Base-by-base conservation (phyloP, 2,888 invertebrate genomes). In the Cactoblastis cactorum region DNA sequence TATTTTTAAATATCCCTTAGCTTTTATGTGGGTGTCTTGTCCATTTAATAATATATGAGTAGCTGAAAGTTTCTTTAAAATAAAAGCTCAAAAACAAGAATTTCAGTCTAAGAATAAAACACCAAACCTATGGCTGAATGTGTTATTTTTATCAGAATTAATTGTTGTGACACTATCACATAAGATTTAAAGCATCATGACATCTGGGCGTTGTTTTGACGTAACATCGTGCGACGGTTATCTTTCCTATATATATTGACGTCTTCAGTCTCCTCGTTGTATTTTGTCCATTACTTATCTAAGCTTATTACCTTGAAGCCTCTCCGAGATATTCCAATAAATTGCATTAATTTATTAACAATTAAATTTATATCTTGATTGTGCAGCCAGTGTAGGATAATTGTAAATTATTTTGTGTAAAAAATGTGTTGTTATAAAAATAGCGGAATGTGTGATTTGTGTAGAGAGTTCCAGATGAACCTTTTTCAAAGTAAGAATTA, bases 141-240 rank as follows among this genome's bases (percentile, higher is more conserved):
- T 70, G 66, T 72, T 75, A 69, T 72, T 28, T 75, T 72, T 67
- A 74, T 69, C 63, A 72, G 55, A 65, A 72, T 64, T 71, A 66
- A 78, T 78, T 81, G 74, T 81, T 76, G 63, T 76, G 74, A 64
- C 73, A 71, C 71, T 86, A 85, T 86, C 84, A 66, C 61, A 59
- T 61, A 71, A 82, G 80, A 86, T 84, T 84, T 77, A 77, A 81
- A 74, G 70, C 77, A 81, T 79, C 81, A 71, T 75, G 75, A 74
- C 82, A 79, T 77, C 84, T 77, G 87, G 86, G 83, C 86, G 86
- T 83, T 84, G 71, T 83, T 86, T 82, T 89, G 89, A 89, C 89
- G 89, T 88, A 86, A 84, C 70, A 79, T 82, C 81, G 79, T 74
- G 70, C 69, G 81, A 80, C 69, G 75, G 87, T 81, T 89, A 88